Evolutionary conservation across 2,797 vertebrate species (phyloP).

Genomic region (Gallinago solitaria): DNA sequence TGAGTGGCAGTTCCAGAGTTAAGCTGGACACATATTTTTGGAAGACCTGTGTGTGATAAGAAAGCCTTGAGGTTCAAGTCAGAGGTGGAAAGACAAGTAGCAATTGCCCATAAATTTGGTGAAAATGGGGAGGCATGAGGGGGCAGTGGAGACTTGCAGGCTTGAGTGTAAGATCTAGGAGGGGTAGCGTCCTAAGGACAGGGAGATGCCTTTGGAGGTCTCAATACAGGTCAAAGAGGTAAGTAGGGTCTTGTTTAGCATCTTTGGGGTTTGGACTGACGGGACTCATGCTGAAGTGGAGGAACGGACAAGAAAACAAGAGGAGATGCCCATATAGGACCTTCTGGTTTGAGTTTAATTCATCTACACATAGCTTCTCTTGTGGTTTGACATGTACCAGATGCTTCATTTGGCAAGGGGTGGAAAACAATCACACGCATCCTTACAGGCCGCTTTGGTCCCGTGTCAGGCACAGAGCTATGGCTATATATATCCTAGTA

Average conservation of each 20-base stretch:
- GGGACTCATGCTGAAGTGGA: neutral
- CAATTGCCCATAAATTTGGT: neutral
- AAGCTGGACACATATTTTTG: neutral
- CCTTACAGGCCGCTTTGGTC: neutral
- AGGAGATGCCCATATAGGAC: neutral
- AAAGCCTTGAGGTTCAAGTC: neutral
- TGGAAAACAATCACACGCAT: neutral
- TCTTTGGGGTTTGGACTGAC: neutral
- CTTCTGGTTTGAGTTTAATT: neutral
- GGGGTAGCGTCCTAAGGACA: neutral
- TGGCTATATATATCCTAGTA: neutral
- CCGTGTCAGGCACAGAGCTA: neutral
- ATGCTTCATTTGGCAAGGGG: neutral
- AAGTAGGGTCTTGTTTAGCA: neutral
- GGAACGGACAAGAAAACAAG: neutral
- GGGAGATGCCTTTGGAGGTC: neutral
- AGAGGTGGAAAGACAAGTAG: neutral
- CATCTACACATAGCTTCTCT: neutral
- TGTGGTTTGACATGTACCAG: neutral
- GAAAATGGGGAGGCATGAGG: accelerated
- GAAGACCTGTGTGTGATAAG: neutral
- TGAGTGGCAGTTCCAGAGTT: neutral
- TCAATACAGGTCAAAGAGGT: neutral
- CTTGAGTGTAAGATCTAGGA: neutral
- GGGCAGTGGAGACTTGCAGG: neutral